Evolutionary conservation across 2,888 invertebrate species (phyloP).

Genomic region (Linyphia triangularis): DNA sequence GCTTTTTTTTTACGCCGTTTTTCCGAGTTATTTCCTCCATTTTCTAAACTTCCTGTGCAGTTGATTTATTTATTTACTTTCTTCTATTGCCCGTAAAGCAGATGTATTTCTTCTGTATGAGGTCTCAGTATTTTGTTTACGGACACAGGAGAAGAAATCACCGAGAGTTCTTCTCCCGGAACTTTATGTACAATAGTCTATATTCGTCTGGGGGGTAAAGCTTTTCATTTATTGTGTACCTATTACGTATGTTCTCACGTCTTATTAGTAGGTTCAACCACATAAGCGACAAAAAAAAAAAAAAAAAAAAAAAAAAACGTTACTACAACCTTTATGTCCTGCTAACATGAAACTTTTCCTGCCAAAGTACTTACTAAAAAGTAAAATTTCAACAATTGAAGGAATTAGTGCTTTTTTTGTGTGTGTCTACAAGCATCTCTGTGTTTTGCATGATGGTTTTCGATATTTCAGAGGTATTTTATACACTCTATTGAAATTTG

Average conservation of each 20-base stretch:
- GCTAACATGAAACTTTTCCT: too few relatives aligned
- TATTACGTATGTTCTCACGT: background rate
- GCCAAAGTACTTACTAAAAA: too few relatives aligned
- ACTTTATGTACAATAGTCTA: background rate
- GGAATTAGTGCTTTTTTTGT: too few relatives aligned
- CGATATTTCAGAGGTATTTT: too few relatives aligned
- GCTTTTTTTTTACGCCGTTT: background rate
- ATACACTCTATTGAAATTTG: too few relatives aligned
- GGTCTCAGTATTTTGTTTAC: slow-evolving; percentile 47
- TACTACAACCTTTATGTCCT: too few relatives aligned
- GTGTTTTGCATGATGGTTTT: too few relatives aligned
- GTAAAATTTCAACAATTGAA: too few relatives aligned
- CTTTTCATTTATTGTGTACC: background rate
- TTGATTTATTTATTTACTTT: slow-evolving; percentile 39
- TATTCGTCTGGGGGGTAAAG: background rate
- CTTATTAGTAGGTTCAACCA: background rate
- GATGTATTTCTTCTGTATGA: slow-evolving; percentile 44
- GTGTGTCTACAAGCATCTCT: too few relatives aligned
- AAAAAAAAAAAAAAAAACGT: too few relatives aligned
- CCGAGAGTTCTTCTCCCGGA: slow-evolving; percentile 17
- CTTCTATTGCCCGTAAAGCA: slow-evolving; percentile 38
- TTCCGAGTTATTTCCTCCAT: slow-evolving; percentile 13
- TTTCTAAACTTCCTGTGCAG: slow-evolving; percentile 42
- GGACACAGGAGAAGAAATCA: background rate
- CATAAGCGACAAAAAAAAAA: too few relatives aligned